Evolutionary conservation across 1,140 invertebrate genomes (phyloP).

Genomic region (Diabrotica virgifera): DNA sequence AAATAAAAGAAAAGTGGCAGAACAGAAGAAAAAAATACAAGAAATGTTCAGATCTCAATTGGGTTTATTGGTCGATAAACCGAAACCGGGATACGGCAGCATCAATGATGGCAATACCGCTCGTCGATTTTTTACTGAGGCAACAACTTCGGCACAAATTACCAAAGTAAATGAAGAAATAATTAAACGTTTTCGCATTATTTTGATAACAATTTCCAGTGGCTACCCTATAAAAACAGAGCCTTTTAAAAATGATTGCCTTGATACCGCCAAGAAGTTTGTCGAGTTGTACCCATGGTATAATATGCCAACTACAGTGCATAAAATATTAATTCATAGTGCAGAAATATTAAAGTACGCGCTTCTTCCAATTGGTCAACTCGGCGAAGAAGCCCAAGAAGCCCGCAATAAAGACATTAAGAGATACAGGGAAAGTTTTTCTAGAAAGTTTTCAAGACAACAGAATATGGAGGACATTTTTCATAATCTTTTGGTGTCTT

Average conservation of each 20-base stretch:
- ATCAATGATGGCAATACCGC: conserved; percentile 45
- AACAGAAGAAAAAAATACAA: conserved; percentile 16
- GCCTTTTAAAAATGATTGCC: conserved; percentile 17
- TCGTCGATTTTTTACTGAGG: conserved; percentile 7
- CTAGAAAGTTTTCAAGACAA: conserved; percentile 30
- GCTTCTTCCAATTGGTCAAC: conserved; percentile 36
- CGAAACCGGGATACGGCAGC: conserved; percentile 42
- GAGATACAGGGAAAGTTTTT: conserved; percentile 25
- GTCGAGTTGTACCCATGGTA: conserved; percentile 42
- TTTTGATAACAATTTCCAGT: conserved; percentile 15
- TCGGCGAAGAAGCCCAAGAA: conserved; percentile 33
- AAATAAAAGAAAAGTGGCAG: conserved; percentile 12
- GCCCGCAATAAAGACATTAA: conserved; percentile 32
- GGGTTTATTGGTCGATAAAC: conserved; percentile 39
- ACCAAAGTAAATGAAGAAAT: conserved; percentile 28
- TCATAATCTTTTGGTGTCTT: neutral
- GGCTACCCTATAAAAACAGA: neutral
- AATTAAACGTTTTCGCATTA: conserved; percentile 11
- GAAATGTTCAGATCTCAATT: conserved; percentile 27
- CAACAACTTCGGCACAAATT: conserved; percentile 3
- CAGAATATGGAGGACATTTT: conserved; percentile 1
- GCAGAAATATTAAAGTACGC: conserved; percentile 28
- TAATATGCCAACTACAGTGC: conserved; percentile 41
- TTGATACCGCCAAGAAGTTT: conserved; percentile 27
- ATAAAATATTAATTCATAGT: conserved; percentile 44